Evolutionary conservation across 2,113 vertebrate species (phyloP), one percentile per base, ranked within the genome.

Genomic region (Rutilus rutilus): DNA sequence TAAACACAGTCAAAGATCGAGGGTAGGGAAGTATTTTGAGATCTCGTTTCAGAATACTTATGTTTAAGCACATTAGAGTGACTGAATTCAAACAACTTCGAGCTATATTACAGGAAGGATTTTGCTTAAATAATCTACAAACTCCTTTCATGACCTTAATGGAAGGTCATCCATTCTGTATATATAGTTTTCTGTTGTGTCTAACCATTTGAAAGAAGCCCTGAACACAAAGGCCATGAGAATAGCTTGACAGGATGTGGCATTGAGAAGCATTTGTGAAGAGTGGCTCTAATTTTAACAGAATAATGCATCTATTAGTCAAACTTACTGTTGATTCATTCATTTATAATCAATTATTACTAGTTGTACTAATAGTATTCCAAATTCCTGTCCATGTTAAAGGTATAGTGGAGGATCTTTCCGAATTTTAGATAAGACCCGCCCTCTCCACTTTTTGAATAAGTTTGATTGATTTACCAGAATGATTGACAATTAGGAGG

Each of bases 231-330:
- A 74, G 19, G 39, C 57, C 36, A 33, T 23, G 21, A 75, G 33
- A 86, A 65, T 27, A 52, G 52, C 27, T 54, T 76, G 23, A 88
- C 42, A 86, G 54, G 77, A 25, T 84, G 42, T 36, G 15, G 47
- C 1, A 27, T 76, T 52, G 2, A 23, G 19, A 64, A 47, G 8
- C 39, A 80, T 42, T 47, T 80, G 78, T 82, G 14, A 10, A 50
- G 19, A n/a, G 5, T 21, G 2, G 19, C 30, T 6, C 27, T 27
- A 30, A 65, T 30, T 65, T 25, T 30, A 30, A 67, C 14, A 74
- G n/a, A 27, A 75, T 47, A 75, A 15, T 25, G 5, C 1, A n/a
- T 75, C 2, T 89, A 87, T 87, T 89, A 89, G 82, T n/a, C 57
- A 45, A 25, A 54, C 25, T 9, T 74, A 47, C 71, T 17, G 42